These are phyloP conservation scores for Erebia aethiops DNA, from an alignment of 2,888 invertebrate species.

Conservation along the genomic window DNA sequence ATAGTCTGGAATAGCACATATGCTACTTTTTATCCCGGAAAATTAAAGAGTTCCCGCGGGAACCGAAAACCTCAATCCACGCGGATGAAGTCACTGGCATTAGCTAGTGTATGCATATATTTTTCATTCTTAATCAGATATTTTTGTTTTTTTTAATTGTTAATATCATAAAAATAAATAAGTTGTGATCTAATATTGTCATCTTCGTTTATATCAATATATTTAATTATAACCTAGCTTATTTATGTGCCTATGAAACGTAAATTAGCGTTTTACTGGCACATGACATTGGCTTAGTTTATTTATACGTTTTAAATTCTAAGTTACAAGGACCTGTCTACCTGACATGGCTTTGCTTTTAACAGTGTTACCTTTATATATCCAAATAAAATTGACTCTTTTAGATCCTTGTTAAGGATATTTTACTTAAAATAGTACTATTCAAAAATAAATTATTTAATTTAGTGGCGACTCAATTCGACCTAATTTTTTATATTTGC, in stretches of 20 bases:
- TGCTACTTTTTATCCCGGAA: too few species aligned
- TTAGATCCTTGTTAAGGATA: neutral
- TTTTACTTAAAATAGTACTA: neutral
- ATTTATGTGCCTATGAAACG: neutral
- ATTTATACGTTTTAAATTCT: conserved; percentile 17
- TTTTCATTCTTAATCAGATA: neutral
- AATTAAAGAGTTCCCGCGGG: too few species aligned
- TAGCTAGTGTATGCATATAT: too few species aligned
- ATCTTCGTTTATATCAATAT: neutral
- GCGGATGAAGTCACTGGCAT: too few species aligned
- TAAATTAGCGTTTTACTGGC: conserved; percentile 17
- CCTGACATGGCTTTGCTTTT: conserved; percentile 16
- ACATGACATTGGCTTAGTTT: neutral
- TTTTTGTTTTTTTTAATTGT: too few species aligned
- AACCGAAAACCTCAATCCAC: too few species aligned
- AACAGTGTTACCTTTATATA: conserved; percentile 14
- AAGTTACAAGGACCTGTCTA: conserved; percentile 9
- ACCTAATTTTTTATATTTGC: neutral
- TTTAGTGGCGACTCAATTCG: too few species aligned
- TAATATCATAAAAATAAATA: too few species aligned
- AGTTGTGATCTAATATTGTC: too few species aligned
- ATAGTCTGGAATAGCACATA: too few species aligned
- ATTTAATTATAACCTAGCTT: neutral
- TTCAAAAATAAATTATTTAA: too few species aligned
- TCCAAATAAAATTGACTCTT: neutral